Evolutionary conservation across 1,140 invertebrate genomes (phyloP).

Genomic region (Tribolium madens): DNA sequence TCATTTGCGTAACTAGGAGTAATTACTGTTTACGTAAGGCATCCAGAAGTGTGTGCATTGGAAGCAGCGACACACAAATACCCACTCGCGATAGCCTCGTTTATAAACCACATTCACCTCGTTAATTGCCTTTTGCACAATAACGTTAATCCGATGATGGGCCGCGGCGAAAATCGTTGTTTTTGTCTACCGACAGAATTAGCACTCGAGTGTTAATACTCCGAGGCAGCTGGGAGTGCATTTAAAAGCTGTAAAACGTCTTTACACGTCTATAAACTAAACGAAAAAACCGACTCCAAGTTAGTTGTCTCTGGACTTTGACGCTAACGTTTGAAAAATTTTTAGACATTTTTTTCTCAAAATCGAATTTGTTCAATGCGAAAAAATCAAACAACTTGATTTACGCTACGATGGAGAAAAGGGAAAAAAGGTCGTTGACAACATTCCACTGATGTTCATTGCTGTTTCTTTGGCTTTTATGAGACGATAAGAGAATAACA

Average conservation of each 20-base stretch:
- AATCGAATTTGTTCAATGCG: background rate
- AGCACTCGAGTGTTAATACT: conserved; percentile 36
- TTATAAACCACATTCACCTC: conserved; percentile 55
- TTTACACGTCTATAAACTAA: conserved; percentile 39
- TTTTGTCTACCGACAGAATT: conserved; percentile 13
- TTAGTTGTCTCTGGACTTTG: background rate
- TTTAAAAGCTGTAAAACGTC: conserved; percentile 38
- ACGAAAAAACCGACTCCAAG: conserved; percentile 2
- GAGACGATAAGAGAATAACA: background rate
- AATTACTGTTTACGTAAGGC: conserved; percentile 46
- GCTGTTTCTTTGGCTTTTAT: background rate
- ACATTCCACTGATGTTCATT: background rate
- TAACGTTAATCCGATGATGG: conserved; percentile 29
- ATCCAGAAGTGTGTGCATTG: conserved; percentile 30
- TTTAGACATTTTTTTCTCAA: background rate
- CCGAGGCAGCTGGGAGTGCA: conserved; percentile 23
- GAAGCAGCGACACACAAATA: conserved; percentile 43
- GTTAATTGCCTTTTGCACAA: conserved; percentile 56
- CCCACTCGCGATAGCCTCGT: conserved; percentile 57
- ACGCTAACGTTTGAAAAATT: background rate
- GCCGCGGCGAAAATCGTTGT: conserved; percentile 15
- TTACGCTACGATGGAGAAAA: background rate
- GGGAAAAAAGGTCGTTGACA: background rate
- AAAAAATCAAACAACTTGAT: background rate
- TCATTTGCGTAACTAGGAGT: conserved; percentile 46